Percentiles rank a stretch among this genome's conserved stretches.
Conservation (phyloP, 1,140 invertebrate species). For the Palaemon carinicauda region DNA sequence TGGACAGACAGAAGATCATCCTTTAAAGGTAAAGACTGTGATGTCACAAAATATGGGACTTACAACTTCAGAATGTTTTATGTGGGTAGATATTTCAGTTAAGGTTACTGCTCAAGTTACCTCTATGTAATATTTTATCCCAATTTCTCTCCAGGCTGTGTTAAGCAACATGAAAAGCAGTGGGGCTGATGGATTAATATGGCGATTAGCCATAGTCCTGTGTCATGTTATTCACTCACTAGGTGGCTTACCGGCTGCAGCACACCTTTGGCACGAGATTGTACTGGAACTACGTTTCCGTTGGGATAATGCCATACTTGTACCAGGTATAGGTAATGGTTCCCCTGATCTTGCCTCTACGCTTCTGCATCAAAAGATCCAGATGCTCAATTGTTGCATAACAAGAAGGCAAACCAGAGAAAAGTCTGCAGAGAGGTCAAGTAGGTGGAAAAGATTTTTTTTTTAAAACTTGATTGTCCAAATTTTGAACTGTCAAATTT, state of each 20-base stretch:
- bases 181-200: conserved; percentile 79
- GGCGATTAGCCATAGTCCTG: conserved; percentile 82
- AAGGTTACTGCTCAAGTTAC: too few species aligned
- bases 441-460: not conserved
- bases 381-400: conserved; percentile 97
- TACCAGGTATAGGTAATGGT: conserved; percentile 76
- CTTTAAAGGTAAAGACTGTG: conserved; percentile 39
- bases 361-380: conserved; percentile 93
- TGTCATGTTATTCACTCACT: conserved; percentile 80
- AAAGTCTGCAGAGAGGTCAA: conserved; percentile 60
- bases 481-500: too few species aligned
- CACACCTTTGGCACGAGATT: conserved; percentile 93
- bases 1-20: conserved; percentile 48
- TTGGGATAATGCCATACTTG: conserved; percentile 82
- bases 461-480: too few species aligned
- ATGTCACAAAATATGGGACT: too few species aligned
- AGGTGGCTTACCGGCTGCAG: conserved; percentile 81
- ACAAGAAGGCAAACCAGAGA: conserved; percentile 72
- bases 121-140: not conserved
- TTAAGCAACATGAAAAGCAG: conserved; percentile 73
- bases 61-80: not conserved
- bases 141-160: conserved; percentile 20
- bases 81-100: too few species aligned
- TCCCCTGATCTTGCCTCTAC: conserved; percentile 86
- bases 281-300: conserved; percentile 87